A percentile compares a stretch with the other conserved stretches of the same genome.
Conservation (phyloP, 1,140 invertebrate genomes). For the Nebria ingens region DNA sequence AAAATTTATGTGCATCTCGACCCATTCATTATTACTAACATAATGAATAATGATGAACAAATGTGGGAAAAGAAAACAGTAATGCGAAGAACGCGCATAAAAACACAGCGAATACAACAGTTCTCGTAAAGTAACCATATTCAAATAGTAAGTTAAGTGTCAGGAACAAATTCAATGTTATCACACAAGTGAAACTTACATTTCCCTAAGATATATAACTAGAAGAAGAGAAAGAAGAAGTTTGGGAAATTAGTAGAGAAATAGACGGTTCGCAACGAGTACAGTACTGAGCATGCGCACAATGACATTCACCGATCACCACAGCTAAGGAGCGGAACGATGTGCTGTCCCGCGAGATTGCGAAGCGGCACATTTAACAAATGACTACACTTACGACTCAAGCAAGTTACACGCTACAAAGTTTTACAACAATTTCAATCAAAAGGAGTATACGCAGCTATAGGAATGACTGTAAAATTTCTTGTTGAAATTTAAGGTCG, state of each 20-base stretch:
- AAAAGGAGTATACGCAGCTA: not conserved
- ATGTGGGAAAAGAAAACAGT: no score
- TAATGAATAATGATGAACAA: no score
- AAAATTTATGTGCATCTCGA: no score
- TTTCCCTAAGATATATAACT: not conserved
- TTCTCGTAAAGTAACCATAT: no score
- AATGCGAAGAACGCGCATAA: no score
- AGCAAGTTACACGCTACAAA: not conserved
- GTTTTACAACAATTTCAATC: conserved; percentile 9
- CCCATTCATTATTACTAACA: no score
- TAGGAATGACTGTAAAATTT: not conserved
- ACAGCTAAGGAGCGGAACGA: not conserved
- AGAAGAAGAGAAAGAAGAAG: not conserved
- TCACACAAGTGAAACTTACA: not conserved
- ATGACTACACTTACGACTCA: not conserved
- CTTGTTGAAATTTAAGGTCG: not conserved
- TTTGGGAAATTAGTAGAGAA: conserved; percentile 3
- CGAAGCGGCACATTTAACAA: conserved; percentile 4
- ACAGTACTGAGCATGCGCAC: not conserved
- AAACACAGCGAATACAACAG: no score
- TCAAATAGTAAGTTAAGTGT: no score
- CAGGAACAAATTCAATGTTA: conserved; percentile 1
- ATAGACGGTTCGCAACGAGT: not conserved
- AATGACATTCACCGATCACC: not conserved
- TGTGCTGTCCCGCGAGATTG: not conserved